Base-by-base conservation (phyloP, 2,888 invertebrate genomes). In the Lycia hirtaria region DNA sequence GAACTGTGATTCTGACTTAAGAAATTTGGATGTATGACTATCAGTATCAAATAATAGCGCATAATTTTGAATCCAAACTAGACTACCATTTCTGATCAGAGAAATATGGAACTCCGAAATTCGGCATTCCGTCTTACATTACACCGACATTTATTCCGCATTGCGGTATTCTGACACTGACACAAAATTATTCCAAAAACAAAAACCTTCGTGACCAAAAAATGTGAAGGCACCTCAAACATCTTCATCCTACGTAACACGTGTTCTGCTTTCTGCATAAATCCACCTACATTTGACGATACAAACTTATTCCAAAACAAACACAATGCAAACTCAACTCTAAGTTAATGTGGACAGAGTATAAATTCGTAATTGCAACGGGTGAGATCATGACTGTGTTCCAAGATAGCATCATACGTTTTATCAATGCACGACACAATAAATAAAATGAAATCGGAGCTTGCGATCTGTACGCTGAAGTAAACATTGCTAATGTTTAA, bases 341-440 rank as follows among this genome's bases (percentile, higher is more conserved):
- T 47, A 51, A 7, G 4, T 4, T 3, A 1, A n/a, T 4, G 6
- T 0, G 1, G 5, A 37, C 19, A 47, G 45, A 51, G 45, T 47
- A 14, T 6, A 45, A 32, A 32, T 15, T 47, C n/a, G 24, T 12
- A 4, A 30, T 12, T 35, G 19, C 12, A 32, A 10, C 15, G 14
- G 14, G 24, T 20, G 33, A 56, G 40, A 56, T 56, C 56, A 56
- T 51, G 56, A 38, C 56, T 53, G 48, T 26, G 52, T 53, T 48
- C 45, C 6, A n/a, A 65, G 67, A 65, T 67, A 67, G 35, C 17
- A 67, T 67, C 67, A 59, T 57, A 59, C 56, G 59, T 68, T 62
- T 66, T 68, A 68, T 68, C 68, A 68, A 68, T 55, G 54, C 64
- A 60, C 56, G 64, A 62, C 62, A 68, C 60, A 64, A 68, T 68